phyloP scores from a whole-genome alignment of 2,888 invertebrate genomes.

The Parelbella ahira region DNA sequence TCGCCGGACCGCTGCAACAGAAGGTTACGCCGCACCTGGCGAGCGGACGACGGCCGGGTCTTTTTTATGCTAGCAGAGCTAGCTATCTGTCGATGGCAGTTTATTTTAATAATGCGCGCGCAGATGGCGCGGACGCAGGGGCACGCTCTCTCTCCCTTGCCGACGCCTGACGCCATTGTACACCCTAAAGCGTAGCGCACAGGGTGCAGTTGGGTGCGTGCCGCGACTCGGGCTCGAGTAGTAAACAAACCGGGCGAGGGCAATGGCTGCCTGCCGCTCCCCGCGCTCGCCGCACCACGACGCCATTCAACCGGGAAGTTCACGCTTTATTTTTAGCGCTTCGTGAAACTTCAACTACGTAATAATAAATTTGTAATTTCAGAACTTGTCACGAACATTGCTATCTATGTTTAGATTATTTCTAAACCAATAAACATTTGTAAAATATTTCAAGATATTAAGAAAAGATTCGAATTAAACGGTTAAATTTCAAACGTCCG shows the following conservation, averaged over 20 bases:
- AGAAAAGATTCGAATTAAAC: too few species aligned
- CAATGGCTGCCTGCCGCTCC: constrained; percentile 76
- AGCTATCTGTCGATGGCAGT: constrained; percentile 51
- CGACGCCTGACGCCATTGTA: constrained; percentile 41
- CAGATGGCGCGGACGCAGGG: constrained; percentile 68
- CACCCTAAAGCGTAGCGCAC: constrained; percentile 48
- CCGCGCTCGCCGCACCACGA: constrained; percentile 59
- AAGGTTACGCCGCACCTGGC: constrained; percentile 65
- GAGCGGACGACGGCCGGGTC: constrained; percentile 29
- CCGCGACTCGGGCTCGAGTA: constrained; percentile 50
- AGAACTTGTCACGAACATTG: too few species aligned
- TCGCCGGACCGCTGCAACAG: constrained; percentile 35
- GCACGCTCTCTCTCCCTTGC: constrained; percentile 28
- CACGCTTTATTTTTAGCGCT: constrained; percentile 76
- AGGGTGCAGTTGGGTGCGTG: constrained; percentile 57
- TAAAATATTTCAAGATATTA: too few species aligned
- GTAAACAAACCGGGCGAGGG: constrained; percentile 79
- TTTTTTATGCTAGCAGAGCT: constrained; percentile 23
- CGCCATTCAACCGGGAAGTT: constrained; percentile 81
- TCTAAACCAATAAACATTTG: too few species aligned
- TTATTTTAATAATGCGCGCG: constrained; percentile 48
- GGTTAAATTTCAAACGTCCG: too few species aligned
- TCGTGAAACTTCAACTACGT: constrained; percentile 52
- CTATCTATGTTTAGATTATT: too few species aligned
- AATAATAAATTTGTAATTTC: constrained; percentile 9